These are phyloP conservation scores for Leptopilina myrica DNA, from an alignment of 2,888 invertebrate species.

Conservation along the genomic window DNA sequence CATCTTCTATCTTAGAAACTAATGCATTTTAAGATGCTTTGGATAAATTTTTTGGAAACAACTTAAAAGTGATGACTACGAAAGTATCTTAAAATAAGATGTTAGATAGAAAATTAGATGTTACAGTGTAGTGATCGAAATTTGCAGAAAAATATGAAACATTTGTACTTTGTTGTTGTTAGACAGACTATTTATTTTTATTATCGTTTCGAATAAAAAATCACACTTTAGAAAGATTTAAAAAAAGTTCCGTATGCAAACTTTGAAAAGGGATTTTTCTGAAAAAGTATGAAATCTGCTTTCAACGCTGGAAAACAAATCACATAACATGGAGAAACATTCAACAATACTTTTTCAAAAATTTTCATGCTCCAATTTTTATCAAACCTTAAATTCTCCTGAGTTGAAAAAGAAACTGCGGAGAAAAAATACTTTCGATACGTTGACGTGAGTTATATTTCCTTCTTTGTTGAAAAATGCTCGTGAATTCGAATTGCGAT, in stretches of 20 bases:
- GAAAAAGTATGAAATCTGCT: neutral
- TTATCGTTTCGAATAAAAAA: neutral
- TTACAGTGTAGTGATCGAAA: no score
- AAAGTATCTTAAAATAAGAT: no score
- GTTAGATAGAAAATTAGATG: no score
- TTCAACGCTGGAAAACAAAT: neutral
- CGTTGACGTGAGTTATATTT: constrained; percentile 25
- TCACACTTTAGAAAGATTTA: neutral
- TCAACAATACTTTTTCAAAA: constrained; percentile 1
- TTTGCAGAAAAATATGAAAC: no score
- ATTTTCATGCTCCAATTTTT: constrained; percentile 3
- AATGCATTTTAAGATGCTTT: no score
- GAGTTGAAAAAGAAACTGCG: neutral
- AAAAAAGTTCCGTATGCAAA: neutral
- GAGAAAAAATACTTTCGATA: constrained; percentile 11
- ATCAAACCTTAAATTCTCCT: neutral
- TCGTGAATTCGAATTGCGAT: neutral
- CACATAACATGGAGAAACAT: neutral
- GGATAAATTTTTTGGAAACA: no score
- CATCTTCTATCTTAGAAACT: no score
- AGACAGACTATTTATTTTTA: no score
- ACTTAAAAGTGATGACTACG: no score
- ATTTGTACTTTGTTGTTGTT: no score
- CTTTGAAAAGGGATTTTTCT: neutral
- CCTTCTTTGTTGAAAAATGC: neutral